Base-by-base conservation (phyloP, 1,140 invertebrate species). In the Eupristina koningsbergeri region DNA sequence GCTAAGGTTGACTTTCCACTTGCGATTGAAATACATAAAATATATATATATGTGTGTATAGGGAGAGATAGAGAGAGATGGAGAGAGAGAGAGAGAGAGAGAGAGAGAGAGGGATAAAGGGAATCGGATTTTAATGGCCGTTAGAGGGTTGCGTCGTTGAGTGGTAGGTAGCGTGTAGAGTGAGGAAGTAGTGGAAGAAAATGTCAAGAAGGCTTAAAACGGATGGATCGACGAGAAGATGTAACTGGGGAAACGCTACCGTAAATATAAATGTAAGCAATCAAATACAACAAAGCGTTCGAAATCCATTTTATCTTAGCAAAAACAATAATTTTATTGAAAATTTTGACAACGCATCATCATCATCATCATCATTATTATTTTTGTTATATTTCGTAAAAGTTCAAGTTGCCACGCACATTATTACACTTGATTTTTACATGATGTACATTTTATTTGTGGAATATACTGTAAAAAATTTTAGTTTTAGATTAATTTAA, bases 71-170 rank as follows among this genome's bases (percentile, higher is more conserved):
- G 50, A n/a, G 58, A 63, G 22, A 39, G 50, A 53, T n/a, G 22
- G 74, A 58, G 74, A 45, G 11, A 11, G 11, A 53, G 74, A 34
- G 50, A 50, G 7, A 3, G 50, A n/a, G 58, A 63, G 22, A 39
- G 50, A 53, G 53, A n/a, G 26, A 31, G 26, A 61, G 29, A 53
- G 31, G 26, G n/a, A 41, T 45, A 8, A 34, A 50, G 26, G 1
- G 17, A 41, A 34, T 45, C 26, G 76, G 26, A 86, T 84, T 84
- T 86, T 88, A 88, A 89, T 89, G 88, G 89, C 87, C 89, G 89
- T 84, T 81, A 73, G 81, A 64, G 29, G 61, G 31, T 64, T 8
- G 31, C 31, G 8, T 64, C 34, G 17, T 64, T 34, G 9, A 58
- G 47, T 15, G 47, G 3, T 26, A 58, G 61, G 61, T 34, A 34